A percentile compares a stretch with the other conserved stretches of the same genome.
Evolutionary conservation across 2,113 vertebrate species (phyloP).

Genomic region (Mesocricetus auratus): DNA sequence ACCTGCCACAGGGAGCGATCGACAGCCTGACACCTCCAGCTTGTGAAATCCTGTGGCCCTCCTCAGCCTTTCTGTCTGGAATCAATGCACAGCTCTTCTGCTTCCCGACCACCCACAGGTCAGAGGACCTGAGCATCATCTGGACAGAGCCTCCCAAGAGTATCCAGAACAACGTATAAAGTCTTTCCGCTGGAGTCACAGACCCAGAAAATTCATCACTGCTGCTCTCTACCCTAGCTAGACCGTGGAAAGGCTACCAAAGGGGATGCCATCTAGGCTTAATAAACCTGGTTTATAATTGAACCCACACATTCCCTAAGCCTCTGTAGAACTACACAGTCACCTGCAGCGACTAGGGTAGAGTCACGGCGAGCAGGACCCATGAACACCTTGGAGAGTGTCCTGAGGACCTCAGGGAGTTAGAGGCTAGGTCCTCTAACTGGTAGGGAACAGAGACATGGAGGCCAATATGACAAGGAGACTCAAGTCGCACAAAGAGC

Average conservation of each 20-base stretch:
- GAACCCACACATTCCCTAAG: not conserved
- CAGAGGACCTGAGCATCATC: not conserved
- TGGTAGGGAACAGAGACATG: not conserved
- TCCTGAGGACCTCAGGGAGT: not conserved
- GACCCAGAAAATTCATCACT: not conserved
- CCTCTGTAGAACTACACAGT: not conserved
- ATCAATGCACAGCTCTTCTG: not conserved
- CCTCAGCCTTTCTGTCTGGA: not conserved
- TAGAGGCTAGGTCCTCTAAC: not conserved
- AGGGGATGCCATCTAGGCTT: not conserved
- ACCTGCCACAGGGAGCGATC: not conserved
- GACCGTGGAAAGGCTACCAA: not conserved
- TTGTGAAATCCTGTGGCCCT: not conserved
- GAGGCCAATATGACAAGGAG: not conserved
- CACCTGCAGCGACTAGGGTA: not conserved
- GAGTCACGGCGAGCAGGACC: not conserved
- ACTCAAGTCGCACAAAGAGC: not conserved
- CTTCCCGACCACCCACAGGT: not conserved
- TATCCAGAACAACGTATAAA: not conserved
- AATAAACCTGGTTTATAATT: slow-evolving; percentile 10
- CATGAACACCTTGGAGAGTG: not conserved
- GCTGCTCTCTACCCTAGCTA: not conserved
- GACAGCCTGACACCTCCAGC: not conserved
- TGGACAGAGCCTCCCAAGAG: not conserved
- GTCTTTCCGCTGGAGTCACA: not conserved